These are phyloP conservation scores for Saiga tatarica DNA, from an alignment of 2,113 vertebrate species.

Conservation along the genomic window DNA sequence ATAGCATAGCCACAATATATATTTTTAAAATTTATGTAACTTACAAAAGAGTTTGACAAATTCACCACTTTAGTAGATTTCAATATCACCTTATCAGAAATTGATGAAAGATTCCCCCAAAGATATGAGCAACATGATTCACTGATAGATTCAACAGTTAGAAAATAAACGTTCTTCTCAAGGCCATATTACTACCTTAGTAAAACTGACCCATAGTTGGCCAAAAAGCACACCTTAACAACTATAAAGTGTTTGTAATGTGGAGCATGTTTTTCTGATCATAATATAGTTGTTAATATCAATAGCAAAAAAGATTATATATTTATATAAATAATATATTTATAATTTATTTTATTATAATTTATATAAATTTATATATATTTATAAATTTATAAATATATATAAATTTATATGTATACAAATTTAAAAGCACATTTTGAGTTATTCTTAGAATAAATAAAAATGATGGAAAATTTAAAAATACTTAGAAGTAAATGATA, in stretches of 20 bases:
- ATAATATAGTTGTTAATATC: not conserved
- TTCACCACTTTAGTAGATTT: not conserved
- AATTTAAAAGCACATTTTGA: not conserved
- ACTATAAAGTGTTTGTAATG: not conserved
- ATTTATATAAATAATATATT: too few species aligned
- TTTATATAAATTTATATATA: too few species aligned
- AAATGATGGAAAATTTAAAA: not conserved
- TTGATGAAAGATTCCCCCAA: not conserved
- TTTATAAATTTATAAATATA: too few species aligned
- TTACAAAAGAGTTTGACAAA: not conserved
- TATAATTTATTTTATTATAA: too few species aligned
- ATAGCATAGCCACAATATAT: not conserved
- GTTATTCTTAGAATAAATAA: conserved; percentile 15
- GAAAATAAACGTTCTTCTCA: not conserved
- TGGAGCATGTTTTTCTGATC: not conserved
- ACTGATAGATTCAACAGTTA: not conserved
- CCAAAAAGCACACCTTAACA: not conserved
- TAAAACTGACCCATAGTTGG: not conserved
- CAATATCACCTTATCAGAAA: not conserved
- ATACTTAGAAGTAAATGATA: not conserved
- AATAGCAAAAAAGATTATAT: not conserved
- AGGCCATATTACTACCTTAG: not conserved
- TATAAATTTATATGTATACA: too few species aligned
- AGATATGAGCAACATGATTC: not conserved
- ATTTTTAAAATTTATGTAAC: not conserved